Base-by-base conservation (phyloP, 2,888 invertebrate genomes). In the Campopleginae sp. region DNA sequence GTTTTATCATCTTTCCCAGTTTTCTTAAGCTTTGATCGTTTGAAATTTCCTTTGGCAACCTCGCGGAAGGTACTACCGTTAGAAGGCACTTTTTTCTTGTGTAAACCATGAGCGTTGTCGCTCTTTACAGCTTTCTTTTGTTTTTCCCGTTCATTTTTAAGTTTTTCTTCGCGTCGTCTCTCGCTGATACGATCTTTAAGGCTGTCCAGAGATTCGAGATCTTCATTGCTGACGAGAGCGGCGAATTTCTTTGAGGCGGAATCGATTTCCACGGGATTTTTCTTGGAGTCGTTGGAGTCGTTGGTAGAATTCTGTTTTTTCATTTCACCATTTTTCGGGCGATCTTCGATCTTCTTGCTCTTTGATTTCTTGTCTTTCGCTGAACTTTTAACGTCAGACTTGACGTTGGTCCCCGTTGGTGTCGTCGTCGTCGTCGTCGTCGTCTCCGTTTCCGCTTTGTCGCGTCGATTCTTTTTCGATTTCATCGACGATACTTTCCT, bases 241-340 rank as follows among this genome's bases (percentile, higher is more conserved):
- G 90, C 88, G 63, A 92, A 87, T 87, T 92, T 93, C 71, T 93
- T 93, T 17, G 91, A 90, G 70, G 90, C 86, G 81, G 92, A 89
- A 72, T 92, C 91, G n/a, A 83, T 88, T 78, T 89, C 89, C 23
- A 88, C 68, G 85, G 48, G 86, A 86, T 38, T 94, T 94, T 80
- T 90, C 91, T 82, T 94, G 85, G 94, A 94, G 89, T 95, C 95
- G 63, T 93, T 94, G 86, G 94, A 93, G 5, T 95, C 92, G 31
- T 31, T 66, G 44, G 54, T 19, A 2, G 79, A 76, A n/a, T 33
- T 51, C 48, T 77, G 74, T 94, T 61, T 95, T 94, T 89, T 96
- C 93, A 91, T 95, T 94, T 89, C 96, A 91, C 87, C 96, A 93
- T 93, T 96, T 95, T 92, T 96, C 95, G 84, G 95, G 95, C 91